phyloP scores from a whole-genome alignment of 2,113 vertebrate species.

The Scatophagus argus region DNA sequence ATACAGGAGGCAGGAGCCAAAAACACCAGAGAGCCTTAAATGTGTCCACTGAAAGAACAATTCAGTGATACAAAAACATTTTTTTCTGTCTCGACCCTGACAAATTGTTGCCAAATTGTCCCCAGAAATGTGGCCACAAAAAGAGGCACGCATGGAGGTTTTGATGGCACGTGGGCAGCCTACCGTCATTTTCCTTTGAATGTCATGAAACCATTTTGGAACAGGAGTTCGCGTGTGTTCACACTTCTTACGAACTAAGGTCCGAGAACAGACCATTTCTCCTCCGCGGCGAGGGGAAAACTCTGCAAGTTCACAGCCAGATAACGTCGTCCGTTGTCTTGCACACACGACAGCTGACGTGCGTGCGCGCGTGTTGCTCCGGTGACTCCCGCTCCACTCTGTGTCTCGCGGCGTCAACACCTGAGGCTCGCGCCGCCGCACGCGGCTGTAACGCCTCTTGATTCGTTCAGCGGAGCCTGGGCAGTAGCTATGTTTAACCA shows the following conservation, averaged over 20 bases:
- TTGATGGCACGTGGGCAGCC: background rate
- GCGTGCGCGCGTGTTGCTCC: background rate
- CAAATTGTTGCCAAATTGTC: too few relatives aligned
- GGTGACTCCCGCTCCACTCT: slow-evolving; percentile 11
- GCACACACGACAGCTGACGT: background rate
- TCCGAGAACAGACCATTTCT: too few relatives aligned
- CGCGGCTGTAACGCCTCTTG: slow-evolving; percentile 11
- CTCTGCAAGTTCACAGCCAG: background rate
- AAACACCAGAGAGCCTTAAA: background rate
- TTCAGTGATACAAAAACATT: background rate
- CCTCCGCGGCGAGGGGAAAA: background rate
- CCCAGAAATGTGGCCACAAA: background rate
- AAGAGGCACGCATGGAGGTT: background rate
- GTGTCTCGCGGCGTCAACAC: slow-evolving; percentile 35
- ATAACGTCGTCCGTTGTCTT: background rate
- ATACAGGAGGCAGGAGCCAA: background rate
- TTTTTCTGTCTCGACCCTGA: too few relatives aligned
- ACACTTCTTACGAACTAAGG: too few relatives aligned
- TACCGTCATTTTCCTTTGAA: background rate
- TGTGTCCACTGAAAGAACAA: background rate
- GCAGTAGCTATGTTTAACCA: background rate
- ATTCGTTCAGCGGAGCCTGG: slow-evolving; percentile 9
- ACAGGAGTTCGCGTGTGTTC: background rate
- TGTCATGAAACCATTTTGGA: background rate
- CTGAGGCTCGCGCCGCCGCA: slow-evolving; percentile 41